Base-by-base conservation (phyloP, 2,888 invertebrate species). In the Trichacis sp. region DNA sequence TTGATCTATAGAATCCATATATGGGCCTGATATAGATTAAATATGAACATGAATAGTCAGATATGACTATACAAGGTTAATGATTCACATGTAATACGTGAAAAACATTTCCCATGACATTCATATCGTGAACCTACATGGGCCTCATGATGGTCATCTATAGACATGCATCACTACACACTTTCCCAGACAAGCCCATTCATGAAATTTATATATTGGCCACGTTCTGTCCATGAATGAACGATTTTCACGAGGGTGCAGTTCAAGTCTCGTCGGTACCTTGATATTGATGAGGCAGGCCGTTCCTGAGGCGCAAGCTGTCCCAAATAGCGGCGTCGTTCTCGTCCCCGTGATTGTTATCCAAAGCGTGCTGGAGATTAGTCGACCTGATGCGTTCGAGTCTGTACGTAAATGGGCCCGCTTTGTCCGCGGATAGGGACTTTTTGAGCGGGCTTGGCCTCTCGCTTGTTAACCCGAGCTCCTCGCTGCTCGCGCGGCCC, bases 261-360 rank as follows among this genome's bases (percentile, higher is more conserved):
- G 63, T 77, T 80, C 73, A 81, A 58, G 73, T 74, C 56, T 79
- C 79, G 73, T 79, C 78, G 77, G 79, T 81, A 81, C 82, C 82
- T 81, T 79, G 81, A 78, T 81, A 81, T 76, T 80, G 81, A 75
- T 79, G 81, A 62, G 79, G 76, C 60, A 81, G 73, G 69, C 78
- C 79, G 66, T 74, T 79, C 73, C 80, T 78, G 48, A 77, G 73
- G 63, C 77, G 78, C 53, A 81, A 72, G 73, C 76, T 81, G 76
- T 81, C 78, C 81, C 81, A 82, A 43, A 80, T 64, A 56, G 57
- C 70, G 47, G 67, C 46, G 49, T 77, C 76, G 64, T 74, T 73
- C 62, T 69, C 74, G 70, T 78, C 77, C 62, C 69, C 69, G 55
- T 48, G 52, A 48, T 53, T 71, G 66, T 49, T 59, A 40, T 58